Conservation (phyloP, 2,888 invertebrate genomes). For the Spialia ferax region DNA sequence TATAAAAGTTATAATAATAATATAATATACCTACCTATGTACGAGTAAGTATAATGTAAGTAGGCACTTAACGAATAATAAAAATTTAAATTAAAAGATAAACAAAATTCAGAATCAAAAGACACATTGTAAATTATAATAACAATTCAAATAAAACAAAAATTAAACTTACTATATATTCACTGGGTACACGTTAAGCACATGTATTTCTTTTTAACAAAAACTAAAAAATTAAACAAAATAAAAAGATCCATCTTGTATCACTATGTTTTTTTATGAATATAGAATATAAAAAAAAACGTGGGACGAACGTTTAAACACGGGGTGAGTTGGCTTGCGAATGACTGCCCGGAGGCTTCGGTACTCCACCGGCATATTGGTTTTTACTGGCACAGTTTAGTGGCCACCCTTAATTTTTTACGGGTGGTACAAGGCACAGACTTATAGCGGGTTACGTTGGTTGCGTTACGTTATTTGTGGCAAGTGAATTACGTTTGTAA, state of each 20-base stretch:
- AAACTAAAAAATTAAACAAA: not conserved
- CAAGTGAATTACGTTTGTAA: not conserved
- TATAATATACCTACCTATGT: no score
- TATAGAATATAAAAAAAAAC: not conserved
- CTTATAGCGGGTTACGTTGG: slow-evolving; percentile 41
- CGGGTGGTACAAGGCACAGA: slow-evolving; percentile 55
- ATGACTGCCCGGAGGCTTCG: slow-evolving; percentile 57
- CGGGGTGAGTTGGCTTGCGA: slow-evolving; percentile 65
- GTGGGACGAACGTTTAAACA: slow-evolving; percentile 57
- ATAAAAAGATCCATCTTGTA: not conserved
- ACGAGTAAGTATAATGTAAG: no score
- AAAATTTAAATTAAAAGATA: no score
- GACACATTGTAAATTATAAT: not conserved
- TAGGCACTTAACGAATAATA: no score
- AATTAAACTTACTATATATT: not conserved
- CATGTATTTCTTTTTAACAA: no score
- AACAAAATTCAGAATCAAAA: no score
- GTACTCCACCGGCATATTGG: slow-evolving; percentile 58
- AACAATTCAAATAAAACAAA: not conserved
- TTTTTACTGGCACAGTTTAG: slow-evolving; percentile 53
- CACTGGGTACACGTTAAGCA: slow-evolving; percentile 2
- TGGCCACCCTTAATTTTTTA: slow-evolving; percentile 62
- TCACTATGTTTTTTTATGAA: not conserved
- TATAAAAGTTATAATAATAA: no score
- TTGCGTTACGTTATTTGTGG: no score